Evolutionary conservation across 23 tunicate genomes (phyloP).

Genomic region (Phallusia fumigata): DNA sequence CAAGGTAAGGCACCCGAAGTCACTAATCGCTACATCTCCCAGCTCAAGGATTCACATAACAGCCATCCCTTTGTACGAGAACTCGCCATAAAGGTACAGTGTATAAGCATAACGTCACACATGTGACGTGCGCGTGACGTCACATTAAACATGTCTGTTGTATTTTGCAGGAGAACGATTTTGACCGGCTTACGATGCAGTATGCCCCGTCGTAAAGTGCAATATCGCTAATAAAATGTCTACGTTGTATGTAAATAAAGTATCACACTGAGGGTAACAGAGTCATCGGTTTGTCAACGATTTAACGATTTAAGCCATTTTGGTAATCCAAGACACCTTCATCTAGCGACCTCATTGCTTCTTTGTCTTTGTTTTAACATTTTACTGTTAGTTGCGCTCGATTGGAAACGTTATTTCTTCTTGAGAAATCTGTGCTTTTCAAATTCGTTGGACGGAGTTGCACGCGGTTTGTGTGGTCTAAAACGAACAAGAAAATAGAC

Average conservation of each 20-base stretch:
- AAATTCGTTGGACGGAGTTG: no score
- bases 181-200: conserved; percentile 73
- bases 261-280: not conserved
- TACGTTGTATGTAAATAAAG: conserved; percentile 5
- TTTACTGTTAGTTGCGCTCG: no score
- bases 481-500: no score
- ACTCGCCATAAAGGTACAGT: conserved; percentile 41
- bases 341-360: no score
- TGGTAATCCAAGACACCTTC: no score
- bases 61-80: conserved; percentile 71
- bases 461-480: no score
- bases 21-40: conserved; percentile 74
- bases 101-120: not conserved
- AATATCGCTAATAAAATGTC: not conserved
- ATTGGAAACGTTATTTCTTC: no score
- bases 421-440: no score
- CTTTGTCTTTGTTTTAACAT: no score
- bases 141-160: not conserved
- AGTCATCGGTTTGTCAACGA: no score
- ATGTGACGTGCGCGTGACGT: no score
- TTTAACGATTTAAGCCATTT: no score
- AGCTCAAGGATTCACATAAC: conserved; percentile 76
- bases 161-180: conserved; percentile 71
- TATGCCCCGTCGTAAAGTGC: conserved; percentile 75
- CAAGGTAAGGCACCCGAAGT: conserved; percentile 80